phyloP scores from a whole-genome alignment of 1,140 invertebrate genomes.

The Hyles euphorbiae region DNA sequence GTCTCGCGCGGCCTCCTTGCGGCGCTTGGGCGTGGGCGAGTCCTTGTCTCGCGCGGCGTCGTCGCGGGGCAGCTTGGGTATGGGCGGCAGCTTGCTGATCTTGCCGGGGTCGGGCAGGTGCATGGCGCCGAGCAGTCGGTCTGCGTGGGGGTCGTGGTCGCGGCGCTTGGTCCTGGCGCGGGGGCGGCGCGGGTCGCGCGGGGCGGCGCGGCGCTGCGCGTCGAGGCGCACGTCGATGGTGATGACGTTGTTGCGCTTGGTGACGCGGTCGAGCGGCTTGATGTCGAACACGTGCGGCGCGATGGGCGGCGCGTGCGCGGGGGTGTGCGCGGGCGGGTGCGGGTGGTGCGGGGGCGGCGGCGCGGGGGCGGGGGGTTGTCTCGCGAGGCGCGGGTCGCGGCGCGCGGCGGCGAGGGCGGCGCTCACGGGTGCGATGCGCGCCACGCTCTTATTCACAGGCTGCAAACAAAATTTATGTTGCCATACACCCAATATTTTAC shows the following conservation, averaged over 20 bases:
- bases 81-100: constrained; percentile 63
- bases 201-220: constrained; percentile 30
- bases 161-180: constrained; percentile 16
- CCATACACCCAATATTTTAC: too few relatives aligned
- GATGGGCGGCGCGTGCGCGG: constrained; percentile 29
- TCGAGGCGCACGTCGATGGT: constrained; percentile 57
- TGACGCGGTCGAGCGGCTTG: constrained; percentile 54
- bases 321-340: constrained; percentile 4
- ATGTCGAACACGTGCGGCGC: constrained; percentile 61
- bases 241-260: constrained; percentile 64
- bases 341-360: constrained; percentile 11
- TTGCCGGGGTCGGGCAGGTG: constrained; percentile 42
- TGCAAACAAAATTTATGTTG: constrained; percentile 26
- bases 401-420: constrained; percentile 76
- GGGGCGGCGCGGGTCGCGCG: constrained; percentile 26
- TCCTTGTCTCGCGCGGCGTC: constrained; percentile 23
- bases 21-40: constrained; percentile 39
- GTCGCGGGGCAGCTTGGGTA: constrained; percentile 56
- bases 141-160: constrained; percentile 12
- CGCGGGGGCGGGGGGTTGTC: constrained; percentile 9
- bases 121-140: constrained; percentile 1
- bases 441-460: constrained; percentile 45
- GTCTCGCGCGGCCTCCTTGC: constrained; percentile 35
- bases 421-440: constrained; percentile 81
- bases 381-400: constrained; percentile 49